Base-by-base conservation (phyloP, 2,797 vertebrate species). In the Thunnus albacares region DNA sequence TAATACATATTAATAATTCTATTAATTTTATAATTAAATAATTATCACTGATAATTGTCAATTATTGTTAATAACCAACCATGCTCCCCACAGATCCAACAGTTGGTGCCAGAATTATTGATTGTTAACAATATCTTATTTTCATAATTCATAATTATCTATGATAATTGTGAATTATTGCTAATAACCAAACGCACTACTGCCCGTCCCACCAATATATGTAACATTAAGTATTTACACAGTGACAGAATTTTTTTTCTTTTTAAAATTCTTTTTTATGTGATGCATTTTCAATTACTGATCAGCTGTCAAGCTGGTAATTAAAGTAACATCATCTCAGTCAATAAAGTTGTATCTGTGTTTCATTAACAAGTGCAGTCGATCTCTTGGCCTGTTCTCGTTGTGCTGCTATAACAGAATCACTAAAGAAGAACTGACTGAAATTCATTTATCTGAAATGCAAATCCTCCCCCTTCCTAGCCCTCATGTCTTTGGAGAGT, bases 401-500 rank as follows among this genome's bases (percentile, higher is more conserved):
- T 41, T 49, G 45, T 73, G 64, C 73, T 81, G 60, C 43, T 22
- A n/a, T 30, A 0, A 4, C 30, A 70, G 51, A 56, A 51, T 73
- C 68, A 17, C 59, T 8, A 14, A 77, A 72, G 56, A 75, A 41
- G 47, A 52, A 56, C 22, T 62, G 64, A 62, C 47, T 77, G 35
- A 72, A 86, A 83, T 67, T 57, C 55, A 76, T 83, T 76, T 49
- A 72, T 80, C n/a, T 70, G 61, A 85, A 82, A 83, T 86, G 71
- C 75, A 82, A 86, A 82, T 79, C 53, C 47, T 7, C 26, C 18
- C 49, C 4, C 2, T n/a, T 35, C 43, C 24, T 41, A 10, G 24
- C 57, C 58, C 63, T 17, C 4, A 12, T 60, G 77, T 87, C 88
- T 89, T 82, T 33, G 56, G 82, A 81, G 88, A 82, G 59, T 85